Evolutionary conservation across 53 echinoderm and acorn worm species (phyloP).

Genomic region (Zoroaster sp.): DNA sequence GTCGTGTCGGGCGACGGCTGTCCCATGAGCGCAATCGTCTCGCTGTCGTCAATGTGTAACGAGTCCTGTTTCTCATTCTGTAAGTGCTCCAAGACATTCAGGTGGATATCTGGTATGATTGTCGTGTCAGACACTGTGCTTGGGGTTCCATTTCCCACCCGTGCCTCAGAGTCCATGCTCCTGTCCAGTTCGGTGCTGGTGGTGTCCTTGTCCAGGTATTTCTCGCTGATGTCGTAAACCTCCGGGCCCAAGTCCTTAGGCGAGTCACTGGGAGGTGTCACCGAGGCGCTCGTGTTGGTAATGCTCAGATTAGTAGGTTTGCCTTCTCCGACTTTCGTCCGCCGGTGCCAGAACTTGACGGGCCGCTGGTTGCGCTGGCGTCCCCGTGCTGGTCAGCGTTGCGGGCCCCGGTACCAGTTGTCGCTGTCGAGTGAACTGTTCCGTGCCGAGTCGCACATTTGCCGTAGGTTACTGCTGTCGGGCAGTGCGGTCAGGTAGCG

Average conservation of each 20-base stretch:
- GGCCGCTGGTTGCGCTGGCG: conserved; percentile 65
- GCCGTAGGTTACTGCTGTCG: conserved; percentile 64
- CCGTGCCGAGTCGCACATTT: conserved; percentile 54
- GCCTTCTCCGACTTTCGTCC: conserved; percentile 81
- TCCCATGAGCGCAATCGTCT: conserved; percentile 51
- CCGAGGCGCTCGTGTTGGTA: conserved; percentile 55
- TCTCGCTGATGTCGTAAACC: conserved; percentile 52
- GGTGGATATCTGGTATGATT: conserved; percentile 48
- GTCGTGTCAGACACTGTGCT: conserved; percentile 49
- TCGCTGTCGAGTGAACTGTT: conserved; percentile 79
- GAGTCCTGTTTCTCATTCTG: conserved; percentile 28
- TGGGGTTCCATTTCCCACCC: conserved; percentile 14
- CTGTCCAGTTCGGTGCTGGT: not conserved
- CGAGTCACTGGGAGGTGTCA: conserved; percentile 60
- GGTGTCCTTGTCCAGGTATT: not conserved
- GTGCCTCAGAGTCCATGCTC: conserved; percentile 8
- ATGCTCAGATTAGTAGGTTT: conserved; percentile 50
- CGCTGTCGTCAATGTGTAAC: conserved; percentile 20
- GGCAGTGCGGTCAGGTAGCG: conserved; percentile 69
- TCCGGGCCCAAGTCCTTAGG: conserved; percentile 55
- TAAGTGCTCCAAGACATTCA: conserved; percentile 61
- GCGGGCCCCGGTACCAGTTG: conserved; percentile 65
- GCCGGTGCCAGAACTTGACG: conserved; percentile 88
- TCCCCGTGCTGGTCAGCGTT: conserved; percentile 77
- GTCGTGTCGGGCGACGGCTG: not conserved